Evolutionary conservation across 2,888 invertebrate genomes (phyloP), one percentile per base, ranked within the genome.

Genomic region (Horisme vitalbata): DNA sequence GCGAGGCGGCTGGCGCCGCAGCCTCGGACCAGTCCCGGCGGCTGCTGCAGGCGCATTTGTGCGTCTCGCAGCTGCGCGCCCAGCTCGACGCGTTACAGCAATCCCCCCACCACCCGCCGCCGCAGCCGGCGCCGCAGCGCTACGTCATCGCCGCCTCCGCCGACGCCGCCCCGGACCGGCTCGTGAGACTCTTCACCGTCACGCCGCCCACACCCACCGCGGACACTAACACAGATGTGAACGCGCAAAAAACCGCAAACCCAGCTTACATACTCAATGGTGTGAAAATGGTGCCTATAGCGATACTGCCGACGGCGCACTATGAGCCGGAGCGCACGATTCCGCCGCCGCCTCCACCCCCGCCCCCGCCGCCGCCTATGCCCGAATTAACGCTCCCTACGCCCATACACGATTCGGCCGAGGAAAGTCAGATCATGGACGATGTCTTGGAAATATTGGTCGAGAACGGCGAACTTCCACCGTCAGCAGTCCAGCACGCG

Each of bases 361-460:
- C 79, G 4, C 75, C 75, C 2, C 79, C 82, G 0, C 82, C 79
- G 4, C 75, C 75, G 8, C 75, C 78, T 24, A 65, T 75, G 55
- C 75, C 75, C 20, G 79, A 71, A 26, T 53, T 63, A 0, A 44
- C 65, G 0, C 55, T 63, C 0, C 31, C 63, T 1, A 49, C 72
- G 3, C 59, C 72, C 2, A 52, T 76, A 1, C 81, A 69, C 41
- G 79, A 83, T 41, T 68, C 61, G 23, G 67, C 71, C 58, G 80
- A 90, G 64, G 68, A 86, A 70, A 95, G 95, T 67, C 95, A 96
- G 75, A 94, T 94, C 41, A 95, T 97, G 67, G 96, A 97, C 71
- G 98, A 98, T 79, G 97, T 98, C 0, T 86, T 98, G 41, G 97
- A 98, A 74, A 97, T 98, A 59, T 91, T 98, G 8, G 97, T 98